Evolutionary conservation across 1,140 invertebrate genomes (phyloP).

Genomic region (Hirudo medicinalis): DNA sequence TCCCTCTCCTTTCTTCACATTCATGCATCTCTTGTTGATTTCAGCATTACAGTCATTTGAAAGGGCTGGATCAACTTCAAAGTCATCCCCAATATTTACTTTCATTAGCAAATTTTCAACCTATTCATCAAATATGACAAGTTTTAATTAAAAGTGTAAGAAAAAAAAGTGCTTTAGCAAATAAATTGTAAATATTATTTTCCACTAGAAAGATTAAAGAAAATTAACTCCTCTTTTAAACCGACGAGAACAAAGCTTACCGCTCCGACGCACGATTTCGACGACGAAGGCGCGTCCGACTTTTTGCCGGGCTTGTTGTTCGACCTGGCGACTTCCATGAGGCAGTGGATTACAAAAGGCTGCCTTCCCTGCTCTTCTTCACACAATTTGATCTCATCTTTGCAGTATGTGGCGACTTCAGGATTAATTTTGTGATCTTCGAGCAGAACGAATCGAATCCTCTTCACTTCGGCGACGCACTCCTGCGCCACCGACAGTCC

Average conservation of each 20-base stretch:
- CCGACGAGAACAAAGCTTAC: no score
- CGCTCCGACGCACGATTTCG: no score
- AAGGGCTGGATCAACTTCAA: slow-evolving; percentile 47
- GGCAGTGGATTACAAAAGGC: slow-evolving; percentile 82
- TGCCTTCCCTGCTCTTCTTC: slow-evolving; percentile 53
- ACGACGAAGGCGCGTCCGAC: no score
- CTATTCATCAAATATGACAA: slow-evolving; percentile 37
- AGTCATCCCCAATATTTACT: slow-evolving; percentile 54
- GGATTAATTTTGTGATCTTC: slow-evolving; percentile 81
- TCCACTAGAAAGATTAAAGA: no score
- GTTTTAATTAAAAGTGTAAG: no score
- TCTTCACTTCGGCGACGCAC: slow-evolving; percentile 67
- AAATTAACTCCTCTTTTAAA: no score
- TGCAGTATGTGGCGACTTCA: slow-evolving; percentile 64
- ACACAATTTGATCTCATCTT: slow-evolving; percentile 55
- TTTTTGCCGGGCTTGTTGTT: background rate
- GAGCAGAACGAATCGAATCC: slow-evolving; percentile 76
- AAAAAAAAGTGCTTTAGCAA: no score
- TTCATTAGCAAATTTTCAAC: slow-evolving; percentile 55
- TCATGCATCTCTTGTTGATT: slow-evolving; percentile 66
- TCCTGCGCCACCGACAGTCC: slow-evolving; percentile 54
- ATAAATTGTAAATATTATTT: no score
- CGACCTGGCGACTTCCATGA: slow-evolving; percentile 69
- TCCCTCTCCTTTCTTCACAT: slow-evolving; percentile 67
- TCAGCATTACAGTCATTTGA: slow-evolving; percentile 45